phyloP scores from a whole-genome alignment of 1,140 invertebrate species.

The Heliothis virescens region DNA sequence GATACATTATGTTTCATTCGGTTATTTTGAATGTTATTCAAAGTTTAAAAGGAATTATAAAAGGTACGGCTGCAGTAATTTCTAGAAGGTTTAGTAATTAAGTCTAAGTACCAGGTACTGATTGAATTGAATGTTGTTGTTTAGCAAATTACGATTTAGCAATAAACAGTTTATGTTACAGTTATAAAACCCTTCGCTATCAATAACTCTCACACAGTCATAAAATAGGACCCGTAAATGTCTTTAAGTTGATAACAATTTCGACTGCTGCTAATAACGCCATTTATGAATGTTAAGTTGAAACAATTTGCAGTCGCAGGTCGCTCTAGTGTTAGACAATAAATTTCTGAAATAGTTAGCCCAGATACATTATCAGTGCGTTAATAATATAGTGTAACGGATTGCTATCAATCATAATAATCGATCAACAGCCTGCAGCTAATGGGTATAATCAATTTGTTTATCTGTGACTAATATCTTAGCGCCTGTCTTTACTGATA shows the following conservation, averaged over 20 bases:
- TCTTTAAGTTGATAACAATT: not conserved
- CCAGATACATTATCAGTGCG: conserved; percentile 52
- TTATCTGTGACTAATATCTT: conserved; percentile 36
- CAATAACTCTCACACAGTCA: not conserved
- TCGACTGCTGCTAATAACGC: too few species aligned
- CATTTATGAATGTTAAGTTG: not conserved
- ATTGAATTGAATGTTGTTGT: not conserved
- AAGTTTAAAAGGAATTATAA: not conserved
- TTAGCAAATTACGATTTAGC: not conserved
- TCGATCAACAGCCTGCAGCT: conserved; percentile 37
- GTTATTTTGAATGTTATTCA: not conserved
- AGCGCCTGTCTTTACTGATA: conserved; percentile 43
- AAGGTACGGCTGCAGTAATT: too few species aligned
- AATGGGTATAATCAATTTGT: conserved; percentile 50
- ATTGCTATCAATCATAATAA: conserved; percentile 49
- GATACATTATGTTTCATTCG: not conserved
- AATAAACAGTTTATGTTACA: conserved; percentile 6
- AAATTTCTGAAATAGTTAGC: conserved; percentile 48
- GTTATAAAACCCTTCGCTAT: too few species aligned
- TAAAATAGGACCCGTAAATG: not conserved
- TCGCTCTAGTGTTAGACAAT: conserved; percentile 17
- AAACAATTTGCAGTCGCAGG: conserved; percentile 17
- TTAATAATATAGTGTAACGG: conserved; percentile 42
- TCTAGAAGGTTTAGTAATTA: not conserved
- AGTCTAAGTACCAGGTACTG: not conserved